Conservation (phyloP, 2,113 vertebrate species). For the Daboia siamensis region DNA sequence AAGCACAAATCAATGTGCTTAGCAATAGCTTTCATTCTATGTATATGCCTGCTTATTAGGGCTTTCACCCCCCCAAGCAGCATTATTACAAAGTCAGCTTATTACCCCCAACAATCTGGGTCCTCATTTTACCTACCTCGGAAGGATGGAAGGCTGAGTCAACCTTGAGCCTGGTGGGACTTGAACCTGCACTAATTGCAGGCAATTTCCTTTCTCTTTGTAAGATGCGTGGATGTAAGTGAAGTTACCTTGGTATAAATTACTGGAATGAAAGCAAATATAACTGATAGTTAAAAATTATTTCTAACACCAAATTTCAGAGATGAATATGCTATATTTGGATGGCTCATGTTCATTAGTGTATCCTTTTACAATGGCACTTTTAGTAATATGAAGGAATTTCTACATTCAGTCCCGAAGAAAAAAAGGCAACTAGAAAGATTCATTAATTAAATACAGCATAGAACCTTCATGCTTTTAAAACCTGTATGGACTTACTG, state of each 20-base stretch:
- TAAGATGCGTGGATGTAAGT: constrained; percentile 27
- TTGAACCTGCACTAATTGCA: no score
- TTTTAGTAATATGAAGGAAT: constrained; percentile 23
- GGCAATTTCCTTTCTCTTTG: neutral
- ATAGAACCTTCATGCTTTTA: neutral
- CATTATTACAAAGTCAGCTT: no score
- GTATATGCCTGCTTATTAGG: no score
- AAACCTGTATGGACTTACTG: neutral
- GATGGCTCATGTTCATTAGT: constrained; percentile 8
- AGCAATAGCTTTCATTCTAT: no score
- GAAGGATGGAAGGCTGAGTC: no score
- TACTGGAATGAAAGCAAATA: constrained; percentile 24
- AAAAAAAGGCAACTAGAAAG: neutral
- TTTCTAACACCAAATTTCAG: constrained; percentile 33
- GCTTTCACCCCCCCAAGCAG: no score
- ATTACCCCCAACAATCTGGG: no score
- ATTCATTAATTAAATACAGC: neutral
- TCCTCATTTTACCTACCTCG: no score
- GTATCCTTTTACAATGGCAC: neutral
- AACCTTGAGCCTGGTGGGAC: no score
- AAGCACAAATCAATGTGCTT: no score
- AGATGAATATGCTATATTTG: neutral
- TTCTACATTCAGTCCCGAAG: constrained; percentile 16
- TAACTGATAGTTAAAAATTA: constrained; percentile 40
- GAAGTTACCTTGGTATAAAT: neutral